Percentiles rank a stretch among this genome's conserved stretches.
Conservation (phyloP, 2,888 invertebrate genomes). For the Hydraecia micacea region DNA sequence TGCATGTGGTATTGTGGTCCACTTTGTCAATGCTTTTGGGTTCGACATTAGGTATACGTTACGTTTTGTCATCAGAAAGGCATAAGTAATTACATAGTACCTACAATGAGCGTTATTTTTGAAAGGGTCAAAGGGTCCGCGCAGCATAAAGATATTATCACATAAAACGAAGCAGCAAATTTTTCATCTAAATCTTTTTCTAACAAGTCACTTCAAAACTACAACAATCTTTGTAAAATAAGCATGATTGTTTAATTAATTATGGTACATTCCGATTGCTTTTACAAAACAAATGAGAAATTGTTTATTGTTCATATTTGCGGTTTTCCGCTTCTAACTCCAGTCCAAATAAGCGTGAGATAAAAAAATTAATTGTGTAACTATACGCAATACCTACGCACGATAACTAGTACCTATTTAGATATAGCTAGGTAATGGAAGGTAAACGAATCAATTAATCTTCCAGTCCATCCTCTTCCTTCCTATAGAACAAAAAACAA, state of each 20-base stretch:
- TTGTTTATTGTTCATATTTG: constrained; percentile 53
- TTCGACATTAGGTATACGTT: neutral
- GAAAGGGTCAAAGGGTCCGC: neutral
- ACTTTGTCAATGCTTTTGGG: neutral
- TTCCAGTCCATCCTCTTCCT: neutral
- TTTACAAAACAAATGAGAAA: constrained; percentile 2
- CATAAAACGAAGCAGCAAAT: neutral
- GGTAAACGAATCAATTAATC: constrained; percentile 45
- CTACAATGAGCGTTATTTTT: neutral
- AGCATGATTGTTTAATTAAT: neutral
- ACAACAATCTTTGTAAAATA: neutral
- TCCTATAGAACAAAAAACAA: no score
- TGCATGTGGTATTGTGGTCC: no score
- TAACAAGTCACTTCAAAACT: neutral
- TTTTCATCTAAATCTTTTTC: neutral
- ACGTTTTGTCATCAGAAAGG: neutral
- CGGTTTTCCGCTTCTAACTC: constrained; percentile 23
- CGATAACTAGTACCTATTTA: constrained; percentile 1
- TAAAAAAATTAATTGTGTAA: constrained; percentile 51
- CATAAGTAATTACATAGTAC: neutral
- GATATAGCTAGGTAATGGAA: no score
- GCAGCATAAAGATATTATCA: neutral
- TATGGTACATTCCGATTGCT: constrained; percentile 29
- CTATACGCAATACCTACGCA: constrained; percentile 50
- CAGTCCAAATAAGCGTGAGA: constrained; percentile 42